These are phyloP conservation scores for Hartigia nigra DNA, from an alignment of 2,888 invertebrate genomes.

Conservation along the genomic window DNA sequence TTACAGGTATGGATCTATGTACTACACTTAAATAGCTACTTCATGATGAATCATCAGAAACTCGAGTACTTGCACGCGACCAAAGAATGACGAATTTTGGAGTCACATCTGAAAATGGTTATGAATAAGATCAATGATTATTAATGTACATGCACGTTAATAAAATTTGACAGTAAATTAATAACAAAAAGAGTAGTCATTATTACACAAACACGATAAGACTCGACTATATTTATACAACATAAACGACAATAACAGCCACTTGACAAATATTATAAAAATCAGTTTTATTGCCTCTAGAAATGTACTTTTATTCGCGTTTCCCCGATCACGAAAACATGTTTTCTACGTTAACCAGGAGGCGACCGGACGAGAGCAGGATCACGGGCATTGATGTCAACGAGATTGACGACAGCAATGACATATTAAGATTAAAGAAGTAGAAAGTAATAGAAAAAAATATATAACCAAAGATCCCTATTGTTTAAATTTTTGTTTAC, in stretches of 20 bases:
- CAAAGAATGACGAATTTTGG: background rate
- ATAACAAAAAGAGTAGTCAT: background rate
- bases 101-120: background rate
- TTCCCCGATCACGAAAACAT: constrained; percentile 31
- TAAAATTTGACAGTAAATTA: background rate
- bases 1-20: background rate
- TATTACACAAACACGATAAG: background rate
- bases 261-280: background rate
- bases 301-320: background rate
- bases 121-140: background rate
- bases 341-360: constrained; percentile 28
- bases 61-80: background rate
- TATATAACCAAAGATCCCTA: background rate
- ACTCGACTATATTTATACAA: background rate
- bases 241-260: background rate
- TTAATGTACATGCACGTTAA: background rate
- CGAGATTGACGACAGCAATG: background rate
- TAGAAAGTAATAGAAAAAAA: background rate
- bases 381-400: constrained; percentile 18
- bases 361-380: background rate
- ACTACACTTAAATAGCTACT: background rate
- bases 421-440: constrained; percentile 12
- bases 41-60: background rate
- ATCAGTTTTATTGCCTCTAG: background rate
- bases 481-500: background rate